These are phyloP conservation scores for Zosterops pallidus DNA, from an alignment of 2,113 vertebrate genomes.

Conservation along the genomic window DNA sequence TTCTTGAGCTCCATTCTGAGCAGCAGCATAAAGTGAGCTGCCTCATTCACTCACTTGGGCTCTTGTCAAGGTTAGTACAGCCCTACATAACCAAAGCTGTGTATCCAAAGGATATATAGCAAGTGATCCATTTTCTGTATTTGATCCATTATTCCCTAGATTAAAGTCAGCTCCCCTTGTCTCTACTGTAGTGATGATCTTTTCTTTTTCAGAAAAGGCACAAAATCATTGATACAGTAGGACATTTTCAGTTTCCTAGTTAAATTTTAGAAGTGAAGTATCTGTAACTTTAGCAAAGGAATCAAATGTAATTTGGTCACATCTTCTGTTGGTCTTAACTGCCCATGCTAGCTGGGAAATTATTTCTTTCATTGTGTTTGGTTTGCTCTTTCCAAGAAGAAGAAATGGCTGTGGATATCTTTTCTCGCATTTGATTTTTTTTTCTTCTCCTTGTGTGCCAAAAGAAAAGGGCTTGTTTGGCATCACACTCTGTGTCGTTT, in stretches of 20 bases:
- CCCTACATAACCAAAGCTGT: background rate
- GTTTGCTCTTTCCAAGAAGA: background rate
- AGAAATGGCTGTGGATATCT: background rate
- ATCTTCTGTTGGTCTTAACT: background rate
- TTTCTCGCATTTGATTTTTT: background rate
- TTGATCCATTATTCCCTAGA: background rate
- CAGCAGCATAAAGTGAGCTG: background rate
- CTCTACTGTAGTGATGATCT: background rate
- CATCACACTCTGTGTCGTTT: background rate
- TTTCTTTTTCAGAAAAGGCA: background rate
- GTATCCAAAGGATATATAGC: rapidly evolving
- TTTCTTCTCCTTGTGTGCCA: background rate
- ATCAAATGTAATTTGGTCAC: background rate
- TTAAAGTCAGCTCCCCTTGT: background rate
- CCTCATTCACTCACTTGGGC: background rate
- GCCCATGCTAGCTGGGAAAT: background rate
- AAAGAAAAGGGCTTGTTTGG: background rate
- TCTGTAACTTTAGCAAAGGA: background rate
- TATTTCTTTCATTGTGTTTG: background rate
- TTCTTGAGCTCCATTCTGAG: background rate
- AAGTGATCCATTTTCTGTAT: background rate
- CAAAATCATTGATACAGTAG: background rate
- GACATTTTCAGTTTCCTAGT: background rate
- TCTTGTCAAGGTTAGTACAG: background rate
- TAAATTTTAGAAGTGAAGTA: background rate